Percentiles rank a stretch among this genome's conserved stretches.
phyloP scores from a whole-genome alignment of 2,113 vertebrate species.

The Panthera leo region DNA sequence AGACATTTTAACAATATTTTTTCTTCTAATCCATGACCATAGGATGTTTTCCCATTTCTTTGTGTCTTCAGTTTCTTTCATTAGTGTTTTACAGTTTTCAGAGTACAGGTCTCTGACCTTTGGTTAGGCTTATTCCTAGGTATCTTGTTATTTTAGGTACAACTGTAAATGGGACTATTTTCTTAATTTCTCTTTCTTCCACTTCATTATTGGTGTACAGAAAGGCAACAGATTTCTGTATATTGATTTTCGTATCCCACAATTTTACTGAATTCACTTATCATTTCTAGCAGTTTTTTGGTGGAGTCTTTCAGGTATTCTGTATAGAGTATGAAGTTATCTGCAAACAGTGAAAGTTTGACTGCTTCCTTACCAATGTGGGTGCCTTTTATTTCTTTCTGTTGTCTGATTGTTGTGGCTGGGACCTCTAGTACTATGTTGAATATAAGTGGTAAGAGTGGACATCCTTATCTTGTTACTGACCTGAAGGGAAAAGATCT shows the following conservation, averaged over 20 bases:
- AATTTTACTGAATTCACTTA: neutral
- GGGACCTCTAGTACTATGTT: neutral
- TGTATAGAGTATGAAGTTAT: neutral
- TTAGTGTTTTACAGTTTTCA: neutral
- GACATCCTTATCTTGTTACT: neutral
- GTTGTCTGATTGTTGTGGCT: neutral
- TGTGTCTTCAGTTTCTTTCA: neutral
- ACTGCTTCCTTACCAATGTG: neutral
- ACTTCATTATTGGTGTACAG: neutral
- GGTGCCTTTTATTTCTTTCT: neutral
- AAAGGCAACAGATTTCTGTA: neutral
- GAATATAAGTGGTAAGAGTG: neutral
- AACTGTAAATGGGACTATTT: neutral
- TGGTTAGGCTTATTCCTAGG: neutral
- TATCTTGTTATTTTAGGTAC: neutral
- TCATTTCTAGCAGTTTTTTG: neutral
- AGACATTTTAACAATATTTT: neutral
- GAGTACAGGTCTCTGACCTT: neutral
- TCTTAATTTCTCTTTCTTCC: neutral
- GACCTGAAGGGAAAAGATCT: neutral
- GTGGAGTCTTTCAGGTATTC: neutral
- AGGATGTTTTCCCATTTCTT: neutral
- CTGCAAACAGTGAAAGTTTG: neutral
- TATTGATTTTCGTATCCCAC: neutral
- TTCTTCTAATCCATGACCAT: neutral